These are phyloP conservation scores for Ciconia nigra DNA, from an alignment of 2,797 vertebrate genomes.

Conservation along the genomic window DNA sequence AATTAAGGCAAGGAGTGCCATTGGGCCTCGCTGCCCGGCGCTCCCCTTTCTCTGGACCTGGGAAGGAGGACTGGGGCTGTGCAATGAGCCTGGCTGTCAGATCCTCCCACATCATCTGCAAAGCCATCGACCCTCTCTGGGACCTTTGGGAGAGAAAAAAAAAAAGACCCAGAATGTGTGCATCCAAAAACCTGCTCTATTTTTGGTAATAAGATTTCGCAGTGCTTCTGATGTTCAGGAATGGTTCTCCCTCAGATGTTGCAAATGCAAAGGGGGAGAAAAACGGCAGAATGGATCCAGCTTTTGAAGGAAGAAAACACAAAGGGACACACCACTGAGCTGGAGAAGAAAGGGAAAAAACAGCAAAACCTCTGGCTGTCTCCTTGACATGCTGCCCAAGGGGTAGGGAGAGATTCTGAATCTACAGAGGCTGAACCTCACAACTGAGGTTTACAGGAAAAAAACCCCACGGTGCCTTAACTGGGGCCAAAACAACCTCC, in stretches of 20 bases:
- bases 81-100: not conserved
- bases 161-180: not conserved
- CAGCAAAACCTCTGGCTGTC: not conserved
- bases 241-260: not conserved
- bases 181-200: not conserved
- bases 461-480: not conserved
- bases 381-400: not conserved
- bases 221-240: not conserved
- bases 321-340: not conserved
- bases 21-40: rapidly evolving
- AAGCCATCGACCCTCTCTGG: not conserved
- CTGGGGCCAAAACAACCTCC: not conserved
- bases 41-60: not conserved
- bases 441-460: not conserved
- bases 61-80: not conserved
- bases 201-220: not conserved
- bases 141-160: not conserved
- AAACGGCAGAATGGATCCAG: not conserved
- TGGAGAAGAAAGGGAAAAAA: not conserved
- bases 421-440: not conserved
- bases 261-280: not conserved
- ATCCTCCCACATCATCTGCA: not conserved
- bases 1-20: not conserved
- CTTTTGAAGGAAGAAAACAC: not conserved
- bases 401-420: not conserved